Conservation (phyloP, 2,113 vertebrate genomes). For the Scartelaos histophorus region DNA sequence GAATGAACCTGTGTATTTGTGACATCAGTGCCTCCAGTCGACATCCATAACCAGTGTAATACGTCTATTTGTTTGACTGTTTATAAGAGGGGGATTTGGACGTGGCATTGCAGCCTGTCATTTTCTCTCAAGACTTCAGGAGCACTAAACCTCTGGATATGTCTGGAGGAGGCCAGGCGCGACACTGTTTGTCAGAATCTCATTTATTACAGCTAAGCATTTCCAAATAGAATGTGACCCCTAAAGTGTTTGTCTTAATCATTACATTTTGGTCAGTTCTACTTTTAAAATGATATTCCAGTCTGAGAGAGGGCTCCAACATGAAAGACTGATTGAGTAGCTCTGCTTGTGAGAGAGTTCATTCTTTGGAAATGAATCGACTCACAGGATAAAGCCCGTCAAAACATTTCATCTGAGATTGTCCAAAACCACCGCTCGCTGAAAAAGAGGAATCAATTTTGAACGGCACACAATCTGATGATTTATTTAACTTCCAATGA, state of each 20-base stretch:
- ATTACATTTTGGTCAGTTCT: slow-evolving; percentile 40
- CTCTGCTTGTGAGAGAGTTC: slow-evolving; percentile 22
- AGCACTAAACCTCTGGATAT: slow-evolving; percentile 52
- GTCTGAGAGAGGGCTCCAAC: slow-evolving; percentile 31
- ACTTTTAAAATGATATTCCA: slow-evolving; percentile 38
- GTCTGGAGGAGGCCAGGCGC: slow-evolving; percentile 53
- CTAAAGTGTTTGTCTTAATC: slow-evolving; percentile 58
- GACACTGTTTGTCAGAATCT: slow-evolving; percentile 70
- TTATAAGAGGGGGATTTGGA: slow-evolving; percentile 44
- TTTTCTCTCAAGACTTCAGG: slow-evolving; percentile 60
- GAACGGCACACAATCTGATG: slow-evolving; percentile 28
- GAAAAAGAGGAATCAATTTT: slow-evolving; percentile 20
- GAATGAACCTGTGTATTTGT: too few relatives aligned
- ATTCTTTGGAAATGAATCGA: slow-evolving; percentile 21
- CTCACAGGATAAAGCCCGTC: slow-evolving; percentile 35
- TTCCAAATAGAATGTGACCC: slow-evolving; percentile 62
- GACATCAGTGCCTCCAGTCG: too few relatives aligned
- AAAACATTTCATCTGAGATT: slow-evolving; percentile 17
- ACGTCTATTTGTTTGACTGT: slow-evolving; percentile 17
- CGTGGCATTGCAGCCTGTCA: slow-evolving; percentile 55
- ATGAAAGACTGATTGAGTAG: slow-evolving; percentile 25
- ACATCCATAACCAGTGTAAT: too few relatives aligned
- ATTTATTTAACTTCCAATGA: slow-evolving; percentile 44
- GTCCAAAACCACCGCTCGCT: slow-evolving; percentile 29
- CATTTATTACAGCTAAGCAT: slow-evolving; percentile 64